Percentiles rank a stretch among this genome's conserved stretches.
phyloP scores from a whole-genome alignment of 2,113 vertebrate species.

The Elephas maximus region DNA sequence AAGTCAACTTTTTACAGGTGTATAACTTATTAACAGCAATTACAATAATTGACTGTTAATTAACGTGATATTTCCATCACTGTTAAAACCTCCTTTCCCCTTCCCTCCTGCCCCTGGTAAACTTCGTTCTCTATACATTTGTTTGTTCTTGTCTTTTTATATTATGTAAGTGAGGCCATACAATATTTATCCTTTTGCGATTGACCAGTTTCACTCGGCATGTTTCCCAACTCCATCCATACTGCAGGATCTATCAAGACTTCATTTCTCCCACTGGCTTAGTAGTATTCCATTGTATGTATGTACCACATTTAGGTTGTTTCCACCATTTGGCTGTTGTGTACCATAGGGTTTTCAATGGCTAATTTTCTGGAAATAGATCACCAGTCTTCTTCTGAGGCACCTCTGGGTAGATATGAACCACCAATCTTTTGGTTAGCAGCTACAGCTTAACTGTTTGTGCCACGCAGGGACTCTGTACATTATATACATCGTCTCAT shows the following conservation, averaged over 20 bases:
- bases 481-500: accelerated
- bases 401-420: not conserved
- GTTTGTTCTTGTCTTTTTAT: not conserved
- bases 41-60: not conserved
- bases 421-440: not conserved
- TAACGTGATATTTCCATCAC: not conserved
- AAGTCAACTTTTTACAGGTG: not conserved
- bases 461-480: not conserved
- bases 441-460: not conserved
- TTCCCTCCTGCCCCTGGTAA: not conserved
- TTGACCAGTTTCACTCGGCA: not conserved
- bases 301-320: not conserved
- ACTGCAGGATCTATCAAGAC: not conserved
- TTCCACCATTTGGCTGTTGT: not conserved
- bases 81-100: not conserved
- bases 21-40: not conserved
- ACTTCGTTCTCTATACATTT: not conserved
- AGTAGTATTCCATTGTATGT: not conserved
- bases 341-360: not conserved
- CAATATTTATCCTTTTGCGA: not conserved
- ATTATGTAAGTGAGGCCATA: not conserved
- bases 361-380: not conserved
- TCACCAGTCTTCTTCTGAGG: not conserved
- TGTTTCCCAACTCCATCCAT: not conserved
- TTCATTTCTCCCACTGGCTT: not conserved